Evolutionary conservation across 1,140 invertebrate species (phyloP), one percentile per base, ranked within the genome.

Genomic region (Drosophila gunungcola): DNA sequence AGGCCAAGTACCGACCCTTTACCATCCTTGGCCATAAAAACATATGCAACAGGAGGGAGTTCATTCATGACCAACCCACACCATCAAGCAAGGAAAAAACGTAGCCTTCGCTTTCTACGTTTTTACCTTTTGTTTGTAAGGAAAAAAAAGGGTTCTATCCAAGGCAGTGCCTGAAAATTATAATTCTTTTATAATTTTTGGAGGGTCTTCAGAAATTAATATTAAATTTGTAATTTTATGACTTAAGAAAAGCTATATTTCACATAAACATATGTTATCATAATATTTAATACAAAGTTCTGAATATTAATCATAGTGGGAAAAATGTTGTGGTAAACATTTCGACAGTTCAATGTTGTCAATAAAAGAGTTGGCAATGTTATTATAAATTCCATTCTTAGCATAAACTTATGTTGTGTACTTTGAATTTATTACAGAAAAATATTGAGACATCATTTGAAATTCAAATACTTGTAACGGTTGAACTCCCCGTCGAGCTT

Each of bases 1-100:
- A 57, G 64, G 77, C 43, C 64, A 43, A 48, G 32, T 34, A 49
- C 57, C 49, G n/a, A 39, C 67, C 65, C 60, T 49, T 64, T 53
- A 34, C 60, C 42, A 54, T 58, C 42, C 49, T 72, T 54, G 70
- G 76, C 73, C 82, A 73, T 80, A 78, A 80, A 84, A 89, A 89
- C 85, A 89, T 89, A 89, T 89, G 84, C 84, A 89, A 89, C 84
- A 89, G 84, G 84, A 89, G 85, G 85, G 78, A 80, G 77, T 89
- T 90, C 84, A 89, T 89, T 89, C 84, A 89, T 89, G 80, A 62
- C 78, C 67, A 64, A 73, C 78, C 65, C 74, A 86, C 46, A 72
- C 62, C 62, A 62, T 53, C 46, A 69, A 63, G 52, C 58, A 1
- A 11, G 0, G 27, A 34, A 64, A 13, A 48, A 46, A 27, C 61